Evolutionary conservation across 1,140 invertebrate genomes (phyloP).

Genomic region (Paracyclopina nana): DNA sequence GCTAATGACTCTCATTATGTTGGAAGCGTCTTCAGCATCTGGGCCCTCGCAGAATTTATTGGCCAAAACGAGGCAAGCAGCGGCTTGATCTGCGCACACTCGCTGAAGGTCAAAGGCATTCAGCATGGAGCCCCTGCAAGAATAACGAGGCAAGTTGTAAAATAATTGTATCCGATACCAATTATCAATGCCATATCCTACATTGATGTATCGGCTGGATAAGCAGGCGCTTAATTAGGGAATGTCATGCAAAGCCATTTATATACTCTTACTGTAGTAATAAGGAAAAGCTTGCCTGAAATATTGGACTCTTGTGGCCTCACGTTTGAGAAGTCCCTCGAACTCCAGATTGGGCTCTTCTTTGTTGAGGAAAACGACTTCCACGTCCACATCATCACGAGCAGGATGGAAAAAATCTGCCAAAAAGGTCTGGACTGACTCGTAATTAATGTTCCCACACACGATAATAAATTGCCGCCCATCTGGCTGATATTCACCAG

Average conservation of each 20-base stretch:
- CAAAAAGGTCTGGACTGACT: conserved; percentile 9
- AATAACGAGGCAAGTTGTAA: too few species aligned
- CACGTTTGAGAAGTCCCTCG: conserved; percentile 35
- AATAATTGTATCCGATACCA: too few species aligned
- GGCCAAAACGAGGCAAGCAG: conserved; percentile 34
- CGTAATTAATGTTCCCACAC: conserved; percentile 13
- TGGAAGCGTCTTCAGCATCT: conserved; percentile 35
- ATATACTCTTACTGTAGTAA: too few species aligned
- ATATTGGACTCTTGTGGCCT: conserved; percentile 38
- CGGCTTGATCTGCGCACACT: conserved; percentile 34
- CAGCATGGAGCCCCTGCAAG: conserved; percentile 24
- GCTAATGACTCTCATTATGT: conserved; percentile 33
- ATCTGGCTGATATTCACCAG: conserved; percentile 1
- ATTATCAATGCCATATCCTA: too few species aligned
- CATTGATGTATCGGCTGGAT: too few species aligned
- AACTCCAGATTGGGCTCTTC: conserved; percentile 34
- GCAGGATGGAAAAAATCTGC: conserved; percentile 15
- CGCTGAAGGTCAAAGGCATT: conserved; percentile 34
- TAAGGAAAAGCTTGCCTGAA: conserved; percentile 30
- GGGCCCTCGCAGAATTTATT: conserved; percentile 38
- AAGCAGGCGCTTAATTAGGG: too few species aligned
- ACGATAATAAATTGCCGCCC: conserved; percentile 8
- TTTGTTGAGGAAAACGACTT: conserved; percentile 21
- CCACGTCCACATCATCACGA: conserved; percentile 22
- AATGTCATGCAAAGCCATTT: too few species aligned